These are phyloP conservation scores for Tenthredo scrophulariae DNA, from an alignment of 2,888 invertebrate species.

Conservation along the genomic window DNA sequence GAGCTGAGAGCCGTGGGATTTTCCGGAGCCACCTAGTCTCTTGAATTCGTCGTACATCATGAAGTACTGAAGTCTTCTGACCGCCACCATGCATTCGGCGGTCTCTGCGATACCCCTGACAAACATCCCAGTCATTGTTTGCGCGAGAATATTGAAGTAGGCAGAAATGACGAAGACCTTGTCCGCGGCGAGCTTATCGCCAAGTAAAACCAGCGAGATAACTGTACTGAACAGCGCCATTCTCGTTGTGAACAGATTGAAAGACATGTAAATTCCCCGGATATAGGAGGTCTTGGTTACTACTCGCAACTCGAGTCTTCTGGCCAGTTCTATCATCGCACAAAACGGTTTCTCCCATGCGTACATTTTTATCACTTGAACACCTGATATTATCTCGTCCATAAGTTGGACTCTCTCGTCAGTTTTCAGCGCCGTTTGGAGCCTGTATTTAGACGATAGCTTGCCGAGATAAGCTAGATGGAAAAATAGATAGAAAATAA, in stretches of 20 bases:
- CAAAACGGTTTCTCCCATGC: slow-evolving; percentile 88
- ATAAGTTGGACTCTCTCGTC: slow-evolving; percentile 88
- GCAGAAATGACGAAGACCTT: slow-evolving; percentile 82
- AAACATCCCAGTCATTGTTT: slow-evolving; percentile 82
- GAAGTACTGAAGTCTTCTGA: slow-evolving; percentile 77
- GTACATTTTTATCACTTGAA: slow-evolving; percentile 90
- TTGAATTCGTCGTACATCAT: slow-evolving; percentile 76
- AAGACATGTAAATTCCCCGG: slow-evolving; percentile 85
- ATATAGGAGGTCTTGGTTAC: slow-evolving; percentile 83
- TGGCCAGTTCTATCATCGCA: slow-evolving; percentile 81
- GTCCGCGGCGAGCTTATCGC: slow-evolving; percentile 85
- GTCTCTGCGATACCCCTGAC: slow-evolving; percentile 81
- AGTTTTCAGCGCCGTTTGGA: slow-evolving; percentile 82
- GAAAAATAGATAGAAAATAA: neutral
- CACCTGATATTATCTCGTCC: slow-evolving; percentile 88
- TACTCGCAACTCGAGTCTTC: slow-evolving; percentile 80
- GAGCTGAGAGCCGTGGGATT: slow-evolving; percentile 8
- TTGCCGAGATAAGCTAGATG: slow-evolving; percentile 74
- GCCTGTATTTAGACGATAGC: slow-evolving; percentile 77
- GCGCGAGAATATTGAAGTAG: slow-evolving; percentile 80
- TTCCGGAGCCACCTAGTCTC: slow-evolving; percentile 22
- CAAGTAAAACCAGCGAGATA: slow-evolving; percentile 84
- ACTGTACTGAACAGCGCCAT: slow-evolving; percentile 89
- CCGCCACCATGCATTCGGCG: slow-evolving; percentile 80
- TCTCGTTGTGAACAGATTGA: slow-evolving; percentile 90